Percentiles rank a stretch among this genome's conserved stretches.
phyloP scores from a whole-genome alignment of 35 echinoderm and acorn worm species.

The Lytechinus pictus region DNA sequence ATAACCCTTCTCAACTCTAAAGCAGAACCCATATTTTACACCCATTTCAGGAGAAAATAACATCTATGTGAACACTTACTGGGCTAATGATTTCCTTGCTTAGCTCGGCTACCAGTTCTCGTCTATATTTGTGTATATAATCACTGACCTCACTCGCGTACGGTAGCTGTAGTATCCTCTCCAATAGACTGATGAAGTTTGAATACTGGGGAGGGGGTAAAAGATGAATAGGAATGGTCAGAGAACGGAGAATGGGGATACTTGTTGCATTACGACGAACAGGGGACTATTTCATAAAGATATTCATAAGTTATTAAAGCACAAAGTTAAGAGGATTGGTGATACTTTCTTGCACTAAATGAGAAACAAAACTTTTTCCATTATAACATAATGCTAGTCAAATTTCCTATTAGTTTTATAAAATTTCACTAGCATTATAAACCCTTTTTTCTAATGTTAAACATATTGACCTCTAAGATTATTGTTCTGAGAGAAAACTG shows the following conservation, averaged over 20 bases:
- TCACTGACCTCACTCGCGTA: conserved; percentile 79
- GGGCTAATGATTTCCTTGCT: conserved; percentile 78
- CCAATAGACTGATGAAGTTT: conserved; percentile 73
- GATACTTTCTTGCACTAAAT: background rate
- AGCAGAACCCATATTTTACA: no score
- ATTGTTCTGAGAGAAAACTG: no score
- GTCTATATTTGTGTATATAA: conserved; percentile 76
- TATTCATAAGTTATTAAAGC: background rate
- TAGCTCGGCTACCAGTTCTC: conserved; percentile 63
- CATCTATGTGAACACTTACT: conserved; percentile 49
- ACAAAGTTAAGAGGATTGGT: background rate
- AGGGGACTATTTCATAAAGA: background rate
- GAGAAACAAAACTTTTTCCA: background rate
- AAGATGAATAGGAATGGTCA: background rate
- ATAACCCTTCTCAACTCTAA: no score
- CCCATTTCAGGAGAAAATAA: no score
- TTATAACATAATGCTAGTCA: no score
- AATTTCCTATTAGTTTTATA: no score
- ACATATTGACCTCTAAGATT: no score
- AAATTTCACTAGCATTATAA: no score
- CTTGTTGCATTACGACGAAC: background rate
- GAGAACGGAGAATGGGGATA: no score
- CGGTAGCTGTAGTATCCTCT: conserved; percentile 79
- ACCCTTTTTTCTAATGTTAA: no score
- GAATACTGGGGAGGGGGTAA: conserved; percentile 66